Conservation (phyloP, 2,113 vertebrate species). For the Malurus melanocephalus region DNA sequence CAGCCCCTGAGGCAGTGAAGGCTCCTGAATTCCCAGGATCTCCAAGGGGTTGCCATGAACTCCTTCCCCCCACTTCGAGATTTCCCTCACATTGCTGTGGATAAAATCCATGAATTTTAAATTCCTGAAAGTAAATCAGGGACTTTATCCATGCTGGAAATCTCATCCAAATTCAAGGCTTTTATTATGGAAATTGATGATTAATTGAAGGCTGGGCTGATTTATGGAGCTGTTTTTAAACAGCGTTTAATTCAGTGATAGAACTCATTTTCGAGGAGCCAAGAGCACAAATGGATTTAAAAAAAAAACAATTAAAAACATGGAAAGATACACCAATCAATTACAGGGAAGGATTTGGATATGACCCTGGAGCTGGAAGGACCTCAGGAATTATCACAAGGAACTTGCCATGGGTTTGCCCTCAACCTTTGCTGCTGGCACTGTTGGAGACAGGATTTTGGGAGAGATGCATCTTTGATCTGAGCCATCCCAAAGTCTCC, state of each 20-base stretch:
- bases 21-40: neutral
- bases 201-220: neutral
- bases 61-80: neutral
- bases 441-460: neutral
- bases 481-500: neutral
- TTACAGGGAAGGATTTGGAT: neutral
- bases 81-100: neutral
- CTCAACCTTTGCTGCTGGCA: neutral
- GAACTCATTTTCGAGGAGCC: neutral
- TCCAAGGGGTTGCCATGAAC: neutral
- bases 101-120: neutral
- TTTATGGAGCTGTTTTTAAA: neutral
- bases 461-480: neutral
- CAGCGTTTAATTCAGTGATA: neutral
- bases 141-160: neutral
- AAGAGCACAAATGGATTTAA: neutral
- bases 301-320: neutral
- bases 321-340: neutral
- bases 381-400: neutral
- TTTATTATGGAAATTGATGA: neutral
- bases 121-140: neutral
- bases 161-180: neutral
- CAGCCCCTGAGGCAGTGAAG: neutral
- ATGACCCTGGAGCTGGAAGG: neutral
- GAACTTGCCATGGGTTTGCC: neutral